Conservation (phyloP, 2,113 vertebrate species). For the Atractosteus spatula region DNA sequence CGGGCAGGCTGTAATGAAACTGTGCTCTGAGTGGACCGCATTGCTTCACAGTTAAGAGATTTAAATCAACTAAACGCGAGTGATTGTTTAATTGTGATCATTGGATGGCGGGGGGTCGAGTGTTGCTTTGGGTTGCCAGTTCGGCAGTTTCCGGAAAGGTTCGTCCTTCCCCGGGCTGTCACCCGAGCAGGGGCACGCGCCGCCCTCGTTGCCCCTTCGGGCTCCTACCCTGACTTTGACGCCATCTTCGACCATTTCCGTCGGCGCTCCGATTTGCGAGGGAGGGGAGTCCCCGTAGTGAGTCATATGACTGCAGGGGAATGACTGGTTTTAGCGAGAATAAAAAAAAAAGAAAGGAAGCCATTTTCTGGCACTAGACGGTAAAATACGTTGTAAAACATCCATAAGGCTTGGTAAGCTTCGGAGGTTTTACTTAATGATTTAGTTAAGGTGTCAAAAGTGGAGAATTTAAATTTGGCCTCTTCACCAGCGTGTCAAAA, state of each 20-base stretch:
- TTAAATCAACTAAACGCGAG: too few species aligned
- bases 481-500: too few species aligned
- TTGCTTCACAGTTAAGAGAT: too few species aligned
- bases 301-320: constrained; percentile 29
- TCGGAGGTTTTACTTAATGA: too few species aligned
- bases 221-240: constrained; percentile 9
- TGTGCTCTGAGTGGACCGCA: too few species aligned
- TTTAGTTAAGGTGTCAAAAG: too few species aligned
- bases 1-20: too few species aligned
- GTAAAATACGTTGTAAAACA: too few species aligned
- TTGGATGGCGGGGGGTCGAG: background rate
- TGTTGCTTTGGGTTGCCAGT: background rate
- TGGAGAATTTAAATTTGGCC: too few species aligned
- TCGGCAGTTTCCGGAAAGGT: background rate
- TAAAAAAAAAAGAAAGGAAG: background rate
- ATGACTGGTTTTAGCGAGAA: constrained; percentile 1
- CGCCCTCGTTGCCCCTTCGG: background rate
- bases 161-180: background rate
- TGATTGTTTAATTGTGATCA: too few species aligned
- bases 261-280: background rate
- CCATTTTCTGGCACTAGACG: background rate
- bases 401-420: too few species aligned
- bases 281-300: constrained; percentile 17
- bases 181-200: background rate
- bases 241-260: background rate